Evolutionary conservation across 2,113 vertebrate genomes (phyloP), one percentile per base, ranked within the genome.

Genomic region (Ciconia boyciana): DNA sequence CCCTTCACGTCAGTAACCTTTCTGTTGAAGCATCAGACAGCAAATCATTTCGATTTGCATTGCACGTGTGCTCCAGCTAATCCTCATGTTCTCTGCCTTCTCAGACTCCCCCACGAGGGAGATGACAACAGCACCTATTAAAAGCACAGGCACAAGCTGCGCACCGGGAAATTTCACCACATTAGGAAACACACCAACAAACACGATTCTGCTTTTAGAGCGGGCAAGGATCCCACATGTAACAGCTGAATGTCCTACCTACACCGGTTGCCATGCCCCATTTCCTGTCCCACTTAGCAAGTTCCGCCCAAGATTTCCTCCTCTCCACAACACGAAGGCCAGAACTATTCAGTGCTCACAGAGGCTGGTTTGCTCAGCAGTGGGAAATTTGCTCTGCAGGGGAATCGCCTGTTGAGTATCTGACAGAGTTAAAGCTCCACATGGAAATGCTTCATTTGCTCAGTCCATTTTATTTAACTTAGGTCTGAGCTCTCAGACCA

Each of bases 191-290:
- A 8, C 36, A 2, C 24, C 1, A 12, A 6, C 51, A 57, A 46
- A 64, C n/a, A 43, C 1, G 0, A n/a, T 16, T 34, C 90, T 88
- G 64, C 43, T 62, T 1, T 39, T 9, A 36, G 41, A 34, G 72
- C 39, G 61, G 60, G 34, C 62, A 31, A 48, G 18, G 54, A 69
- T 19, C 62, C 44, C 15, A 1, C 4, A 4, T 4, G 20, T 11
- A 34, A 14, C 39, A 49, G 65, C 36, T 10, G 44, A 7, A 22
- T 16, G 28, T 52, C 36, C 64, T 18, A 39, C 72, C 83, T 41
- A 55, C 43, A 11, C 1, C 0, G 0, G 8, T 0, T 46, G 49
- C 80, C 76, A 12, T 9, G 36, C 31, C 76, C 58, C 4, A 1
- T 34, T 72, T 44, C 39, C 84, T 41, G 36, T 52, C 77, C 76